These are phyloP conservation scores for Onychomys arenicola DNA, from an alignment of 2,797 vertebrate species.

Conservation along the genomic window DNA sequence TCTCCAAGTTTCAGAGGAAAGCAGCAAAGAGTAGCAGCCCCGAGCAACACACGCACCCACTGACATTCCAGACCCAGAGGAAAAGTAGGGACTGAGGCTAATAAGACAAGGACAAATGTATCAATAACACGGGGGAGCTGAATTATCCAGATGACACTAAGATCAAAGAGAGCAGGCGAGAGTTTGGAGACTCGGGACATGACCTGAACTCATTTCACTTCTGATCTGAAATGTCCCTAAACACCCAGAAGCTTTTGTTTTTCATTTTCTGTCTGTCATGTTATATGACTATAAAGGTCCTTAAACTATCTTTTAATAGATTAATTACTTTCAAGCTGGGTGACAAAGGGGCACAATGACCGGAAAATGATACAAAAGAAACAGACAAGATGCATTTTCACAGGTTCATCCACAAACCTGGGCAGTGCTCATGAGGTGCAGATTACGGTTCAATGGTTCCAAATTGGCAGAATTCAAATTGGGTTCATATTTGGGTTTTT, in stretches of 20 bases:
- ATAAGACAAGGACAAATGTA: conserved; percentile 69
- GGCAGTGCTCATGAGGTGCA: conserved; percentile 77
- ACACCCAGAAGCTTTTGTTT: conserved; percentile 74
- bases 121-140: conserved; percentile 22
- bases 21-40: conserved; percentile 13
- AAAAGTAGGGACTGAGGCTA: not conserved
- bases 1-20: conserved; percentile 50
- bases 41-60: conserved; percentile 11
- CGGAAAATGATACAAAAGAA: conserved; percentile 78
- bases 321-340: conserved; percentile 77
- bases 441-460: conserved; percentile 76
- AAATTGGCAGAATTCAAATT: conserved; percentile 72
- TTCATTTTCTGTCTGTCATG: conserved; percentile 75
- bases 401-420: conserved; percentile 82
- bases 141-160: conserved; percentile 69
- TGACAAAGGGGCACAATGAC: conserved; percentile 81
- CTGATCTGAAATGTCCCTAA: conserved; percentile 81
- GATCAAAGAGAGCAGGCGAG: not conserved
- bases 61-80: conserved; percentile 14
- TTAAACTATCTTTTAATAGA: conserved; percentile 67
- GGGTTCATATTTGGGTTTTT: conserved; percentile 61
- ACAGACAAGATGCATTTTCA: conserved; percentile 74
- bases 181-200: conserved; percentile 55
- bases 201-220: conserved; percentile 64
- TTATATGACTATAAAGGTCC: conserved; percentile 78